phyloP scores from a whole-genome alignment of 2,113 vertebrate genomes.

The Stomatorhinus ivindoensis region DNA sequence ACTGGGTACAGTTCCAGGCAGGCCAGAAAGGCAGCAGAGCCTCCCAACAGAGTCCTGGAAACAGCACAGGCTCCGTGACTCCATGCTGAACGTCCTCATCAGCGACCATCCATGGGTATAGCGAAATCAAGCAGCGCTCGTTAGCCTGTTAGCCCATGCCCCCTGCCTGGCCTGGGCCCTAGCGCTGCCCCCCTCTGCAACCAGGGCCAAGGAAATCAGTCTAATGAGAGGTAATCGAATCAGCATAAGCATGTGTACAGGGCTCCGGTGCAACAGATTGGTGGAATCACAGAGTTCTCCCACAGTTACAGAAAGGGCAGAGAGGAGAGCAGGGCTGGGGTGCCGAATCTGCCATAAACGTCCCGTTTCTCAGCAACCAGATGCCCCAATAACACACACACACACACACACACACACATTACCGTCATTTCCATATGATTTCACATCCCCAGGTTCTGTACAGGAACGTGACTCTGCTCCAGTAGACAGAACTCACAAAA shows the following conservation, averaged over 20 bases:
- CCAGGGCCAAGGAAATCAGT: slow-evolving; percentile 8
- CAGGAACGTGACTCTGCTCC: not conserved
- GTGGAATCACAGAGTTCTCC: not conserved
- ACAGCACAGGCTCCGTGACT: not conserved
- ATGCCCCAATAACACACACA: not conserved
- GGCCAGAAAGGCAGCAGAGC: not conserved
- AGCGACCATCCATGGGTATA: not conserved
- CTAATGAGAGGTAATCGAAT: not conserved
- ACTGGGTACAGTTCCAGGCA: not conserved
- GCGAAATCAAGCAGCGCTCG: not conserved
- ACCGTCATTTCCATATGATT: not conserved
- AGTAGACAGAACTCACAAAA: not conserved
- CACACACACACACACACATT: not conserved
- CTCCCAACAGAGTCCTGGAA: not conserved
- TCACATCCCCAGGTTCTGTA: not conserved
- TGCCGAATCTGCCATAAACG: not conserved
- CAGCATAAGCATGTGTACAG: not conserved
- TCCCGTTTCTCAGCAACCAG: not conserved
- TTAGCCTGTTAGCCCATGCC: not conserved
- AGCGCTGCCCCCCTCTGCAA: not conserved
- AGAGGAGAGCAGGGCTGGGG: not conserved
- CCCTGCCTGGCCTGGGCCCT: not conserved
- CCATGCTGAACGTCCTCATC: not conserved
- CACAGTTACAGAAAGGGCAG: not conserved
- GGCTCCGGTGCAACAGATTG: not conserved